phyloP scores from a whole-genome alignment of 2,113 vertebrate species.

The Melanerpes aurifrons region DNA sequence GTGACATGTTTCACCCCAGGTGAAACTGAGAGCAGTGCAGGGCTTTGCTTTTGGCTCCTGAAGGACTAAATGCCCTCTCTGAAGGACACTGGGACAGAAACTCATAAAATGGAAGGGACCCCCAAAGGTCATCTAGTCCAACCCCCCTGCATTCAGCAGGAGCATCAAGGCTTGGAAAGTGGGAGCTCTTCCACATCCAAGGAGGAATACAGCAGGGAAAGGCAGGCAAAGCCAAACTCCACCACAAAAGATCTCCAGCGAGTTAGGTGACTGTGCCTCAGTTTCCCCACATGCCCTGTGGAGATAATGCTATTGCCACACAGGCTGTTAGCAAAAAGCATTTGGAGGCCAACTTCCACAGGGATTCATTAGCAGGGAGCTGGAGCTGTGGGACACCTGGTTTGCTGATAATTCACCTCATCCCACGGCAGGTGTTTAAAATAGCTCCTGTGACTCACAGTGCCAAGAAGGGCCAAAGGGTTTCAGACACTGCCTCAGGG shows the following conservation, averaged over 20 bases:
- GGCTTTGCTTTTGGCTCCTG: background rate
- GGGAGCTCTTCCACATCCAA: background rate
- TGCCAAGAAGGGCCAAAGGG: background rate
- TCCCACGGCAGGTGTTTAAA: conserved; percentile 21
- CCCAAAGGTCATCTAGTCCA: too few species aligned
- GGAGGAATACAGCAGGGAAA: background rate
- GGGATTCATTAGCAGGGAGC: background rate
- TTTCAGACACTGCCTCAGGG: background rate
- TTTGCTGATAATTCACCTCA: background rate
- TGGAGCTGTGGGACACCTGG: background rate
- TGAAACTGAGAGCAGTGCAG: background rate
- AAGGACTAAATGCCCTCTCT: background rate
- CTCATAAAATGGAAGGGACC: too few species aligned
- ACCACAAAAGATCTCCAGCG: background rate
- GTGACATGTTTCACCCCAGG: background rate
- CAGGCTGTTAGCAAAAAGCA: rapidly evolving
- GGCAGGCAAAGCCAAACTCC: background rate
- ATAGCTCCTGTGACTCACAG: conserved; percentile 29
- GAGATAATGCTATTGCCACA: background rate
- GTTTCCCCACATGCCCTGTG: background rate
- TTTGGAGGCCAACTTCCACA: background rate
- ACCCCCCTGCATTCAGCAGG: background rate
- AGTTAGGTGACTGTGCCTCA: background rate
- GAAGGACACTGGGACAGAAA: background rate
- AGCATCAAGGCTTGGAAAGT: background rate